phyloP scores from a whole-genome alignment of 2,113 vertebrate genomes.

The Austrofundulus limnaeus region DNA sequence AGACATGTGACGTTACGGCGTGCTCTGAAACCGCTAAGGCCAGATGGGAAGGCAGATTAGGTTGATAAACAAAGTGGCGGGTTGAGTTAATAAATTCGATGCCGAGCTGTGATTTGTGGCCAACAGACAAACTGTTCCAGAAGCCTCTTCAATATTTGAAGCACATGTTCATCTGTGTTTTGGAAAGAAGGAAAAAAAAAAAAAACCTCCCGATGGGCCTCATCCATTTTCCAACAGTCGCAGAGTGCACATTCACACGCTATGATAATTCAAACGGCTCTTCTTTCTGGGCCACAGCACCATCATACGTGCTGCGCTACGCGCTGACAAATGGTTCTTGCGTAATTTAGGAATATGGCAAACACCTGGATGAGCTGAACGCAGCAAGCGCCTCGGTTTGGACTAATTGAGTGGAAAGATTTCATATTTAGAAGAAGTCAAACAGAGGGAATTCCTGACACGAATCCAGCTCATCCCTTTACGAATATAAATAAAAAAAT shows the following conservation, averaged over 20 bases:
- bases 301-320: not conserved
- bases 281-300: conserved; percentile 7
- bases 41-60: not conserved
- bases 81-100: conserved; percentile 59
- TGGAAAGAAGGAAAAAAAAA: no score
- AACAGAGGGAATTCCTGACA: conserved; percentile 55
- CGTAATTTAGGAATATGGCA: conserved; percentile 26
- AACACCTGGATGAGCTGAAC: conserved; percentile 51
- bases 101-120: conserved; percentile 46
- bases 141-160: conserved; percentile 51
- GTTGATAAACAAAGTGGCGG: conserved; percentile 41
- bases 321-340: conserved; percentile 25
- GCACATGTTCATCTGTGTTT: conserved; percentile 62
- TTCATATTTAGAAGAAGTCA: conserved; percentile 43
- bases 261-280: conserved; percentile 23
- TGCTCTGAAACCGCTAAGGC: not conserved
- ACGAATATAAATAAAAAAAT: conserved; percentile 19
- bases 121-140: conserved; percentile 57
- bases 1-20: not conserved
- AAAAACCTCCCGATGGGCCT: conserved; percentile 45
- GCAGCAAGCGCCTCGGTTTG: conserved; percentile 17
- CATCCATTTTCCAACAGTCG: conserved; percentile 35
- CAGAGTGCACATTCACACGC: conserved; percentile 29
- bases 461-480: conserved; percentile 25
- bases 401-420: conserved; percentile 44